phyloP scores from a whole-genome alignment of 1,140 invertebrate genomes.

The Drosophila arizonae region DNA sequence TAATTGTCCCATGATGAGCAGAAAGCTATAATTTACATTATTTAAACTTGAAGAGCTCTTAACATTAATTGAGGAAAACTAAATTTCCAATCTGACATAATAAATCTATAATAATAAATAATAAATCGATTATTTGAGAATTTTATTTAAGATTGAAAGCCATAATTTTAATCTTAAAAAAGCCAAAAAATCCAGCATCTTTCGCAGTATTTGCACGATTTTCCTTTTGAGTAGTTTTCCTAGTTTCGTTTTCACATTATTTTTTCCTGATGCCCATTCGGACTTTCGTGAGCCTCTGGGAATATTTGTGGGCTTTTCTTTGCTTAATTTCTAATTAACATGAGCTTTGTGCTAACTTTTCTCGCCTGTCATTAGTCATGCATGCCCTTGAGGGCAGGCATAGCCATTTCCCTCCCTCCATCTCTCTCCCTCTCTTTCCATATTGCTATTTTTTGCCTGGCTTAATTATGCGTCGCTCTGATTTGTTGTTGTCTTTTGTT shows the following conservation, averaged over 20 bases:
- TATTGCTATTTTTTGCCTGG: slow-evolving; percentile 8
- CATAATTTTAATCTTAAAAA: too few relatives aligned
- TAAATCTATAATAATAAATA: too few relatives aligned
- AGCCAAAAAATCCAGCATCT: too few relatives aligned
- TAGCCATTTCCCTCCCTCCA: background rate
- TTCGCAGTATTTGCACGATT: too few relatives aligned
- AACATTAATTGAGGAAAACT: too few relatives aligned
- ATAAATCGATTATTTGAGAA: too few relatives aligned
- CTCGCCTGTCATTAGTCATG: slow-evolving; percentile 43
- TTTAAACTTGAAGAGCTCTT: too few relatives aligned
- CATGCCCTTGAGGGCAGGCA: slow-evolving; percentile 15
- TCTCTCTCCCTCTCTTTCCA: slow-evolving; percentile 1
- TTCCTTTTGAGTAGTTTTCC: background rate
- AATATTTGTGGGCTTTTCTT: slow-evolving; percentile 15
- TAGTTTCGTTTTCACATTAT: background rate
- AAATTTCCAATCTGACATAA: too few relatives aligned
- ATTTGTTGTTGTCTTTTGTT: slow-evolving; percentile 36
- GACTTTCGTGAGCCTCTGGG: slow-evolving; percentile 6
- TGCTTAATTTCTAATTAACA: slow-evolving; percentile 49
- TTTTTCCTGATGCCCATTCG: background rate
- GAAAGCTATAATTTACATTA: too few relatives aligned
- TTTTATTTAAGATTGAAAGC: too few relatives aligned
- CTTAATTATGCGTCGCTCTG: slow-evolving; percentile 56
- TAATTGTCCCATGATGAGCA: too few relatives aligned
- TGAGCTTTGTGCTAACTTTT: slow-evolving; percentile 39